These are phyloP conservation scores for Galagoides demidoff DNA, from an alignment of 2,797 vertebrate genomes.

Conservation along the genomic window DNA sequence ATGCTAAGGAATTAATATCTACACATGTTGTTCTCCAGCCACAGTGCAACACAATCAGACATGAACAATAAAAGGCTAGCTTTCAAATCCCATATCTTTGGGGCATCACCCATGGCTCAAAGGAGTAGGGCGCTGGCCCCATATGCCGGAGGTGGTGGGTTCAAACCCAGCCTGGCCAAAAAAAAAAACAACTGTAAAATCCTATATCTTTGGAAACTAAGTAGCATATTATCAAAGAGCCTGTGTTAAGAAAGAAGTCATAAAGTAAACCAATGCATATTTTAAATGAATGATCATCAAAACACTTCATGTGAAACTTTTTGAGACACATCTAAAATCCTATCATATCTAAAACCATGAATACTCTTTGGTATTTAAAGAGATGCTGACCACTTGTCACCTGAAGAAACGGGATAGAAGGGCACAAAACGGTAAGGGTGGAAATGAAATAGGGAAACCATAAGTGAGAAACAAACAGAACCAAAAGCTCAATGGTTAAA, in stretches of 20 bases:
- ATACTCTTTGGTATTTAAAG: not conserved
- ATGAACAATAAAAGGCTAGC: not conserved
- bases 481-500: not conserved
- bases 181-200: too few relatives aligned
- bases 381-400: not conserved
- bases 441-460: not conserved
- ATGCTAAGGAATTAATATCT: not conserved
- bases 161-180: too few relatives aligned
- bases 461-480: not conserved
- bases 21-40: not conserved
- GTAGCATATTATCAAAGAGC: not conserved
- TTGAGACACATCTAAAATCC: not conserved
- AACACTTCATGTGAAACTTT: not conserved
- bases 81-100: not conserved
- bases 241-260: not conserved
- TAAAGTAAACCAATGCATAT: not conserved
- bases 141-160: too few relatives aligned
- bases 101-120: not conserved
- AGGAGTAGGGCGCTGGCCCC: too few relatives aligned
- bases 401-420: not conserved
- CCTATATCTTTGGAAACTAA: not conserved
- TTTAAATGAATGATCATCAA: not conserved
- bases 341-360: not conserved
- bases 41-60: not conserved
- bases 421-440: not conserved